A percentile compares a stretch with the other conserved stretches of the same genome.
Evolutionary conservation across 2,113 vertebrate genomes (phyloP).

Genomic region (Proterorhinus semilunaris): DNA sequence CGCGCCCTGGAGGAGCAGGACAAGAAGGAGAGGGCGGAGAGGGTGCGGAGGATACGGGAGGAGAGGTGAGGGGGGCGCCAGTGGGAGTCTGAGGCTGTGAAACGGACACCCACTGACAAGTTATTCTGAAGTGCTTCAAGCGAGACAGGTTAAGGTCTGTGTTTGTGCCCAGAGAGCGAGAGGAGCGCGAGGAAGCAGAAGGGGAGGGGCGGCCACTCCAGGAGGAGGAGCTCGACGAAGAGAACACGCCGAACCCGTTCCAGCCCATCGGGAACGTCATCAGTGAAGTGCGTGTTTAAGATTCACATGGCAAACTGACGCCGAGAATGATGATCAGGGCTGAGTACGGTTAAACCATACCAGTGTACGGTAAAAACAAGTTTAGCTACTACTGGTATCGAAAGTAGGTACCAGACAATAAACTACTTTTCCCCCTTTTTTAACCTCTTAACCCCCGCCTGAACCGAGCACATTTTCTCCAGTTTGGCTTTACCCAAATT

Average conservation of each 20-base stretch:
- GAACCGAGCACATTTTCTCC: no score
- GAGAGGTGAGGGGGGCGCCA: constrained; percentile 79
- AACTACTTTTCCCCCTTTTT: no score
- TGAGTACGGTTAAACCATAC: no score
- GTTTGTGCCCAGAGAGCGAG: constrained; percentile 68
- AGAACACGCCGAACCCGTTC: constrained; percentile 81
- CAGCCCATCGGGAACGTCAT: constrained; percentile 85
- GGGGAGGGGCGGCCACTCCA: constrained; percentile 66
- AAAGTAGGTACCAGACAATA: no score
- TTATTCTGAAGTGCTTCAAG: not conserved
- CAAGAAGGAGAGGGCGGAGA: constrained; percentile 86
- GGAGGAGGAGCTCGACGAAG: constrained; percentile 73
- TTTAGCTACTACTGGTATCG: not conserved
- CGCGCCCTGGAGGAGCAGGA: constrained; percentile 87
- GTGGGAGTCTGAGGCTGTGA: no score
- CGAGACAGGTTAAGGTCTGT: constrained; percentile 2
- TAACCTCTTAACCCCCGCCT: no score
- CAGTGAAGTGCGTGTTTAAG: constrained; percentile 75
- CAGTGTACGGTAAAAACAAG: not conserved
- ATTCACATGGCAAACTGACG: not conserved
- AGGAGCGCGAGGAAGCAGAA: constrained; percentile 81
- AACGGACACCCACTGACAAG: no score
- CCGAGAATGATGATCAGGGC: not conserved
- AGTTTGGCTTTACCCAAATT: no score
- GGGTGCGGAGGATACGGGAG: constrained; percentile 84